Conservation (phyloP, 2,888 invertebrate genomes). For the Ophion obscuratus region DNA sequence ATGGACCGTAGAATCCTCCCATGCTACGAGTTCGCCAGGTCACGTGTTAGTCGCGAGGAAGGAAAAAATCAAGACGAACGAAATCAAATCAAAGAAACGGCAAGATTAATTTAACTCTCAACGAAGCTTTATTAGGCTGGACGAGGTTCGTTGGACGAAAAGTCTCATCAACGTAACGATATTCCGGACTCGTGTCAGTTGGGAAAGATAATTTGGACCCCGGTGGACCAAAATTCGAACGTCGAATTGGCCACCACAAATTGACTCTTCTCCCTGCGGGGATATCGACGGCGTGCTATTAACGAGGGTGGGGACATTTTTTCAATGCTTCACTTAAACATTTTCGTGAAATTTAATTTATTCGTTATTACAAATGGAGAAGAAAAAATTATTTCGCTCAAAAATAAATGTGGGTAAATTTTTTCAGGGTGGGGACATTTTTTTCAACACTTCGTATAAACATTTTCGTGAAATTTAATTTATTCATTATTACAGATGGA, state of each 20-base stretch:
- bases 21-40: constrained; percentile 58
- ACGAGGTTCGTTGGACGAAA: constrained; percentile 15
- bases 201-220: not conserved
- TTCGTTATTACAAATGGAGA: no score
- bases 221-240: not conserved
- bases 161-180: not conserved
- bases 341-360: no score
- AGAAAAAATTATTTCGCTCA: no score
- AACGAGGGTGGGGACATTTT: no score
- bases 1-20: constrained; percentile 69
- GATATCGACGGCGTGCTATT: no score
- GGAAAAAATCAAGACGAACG: constrained; percentile 19
- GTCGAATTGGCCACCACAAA: not conserved
- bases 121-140: constrained; percentile 23
- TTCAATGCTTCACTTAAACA: no score
- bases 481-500: no score
- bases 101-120: constrained; percentile 2
- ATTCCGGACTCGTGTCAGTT: not conserved
- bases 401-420: no score
- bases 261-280: not conserved
- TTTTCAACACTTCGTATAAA: no score
- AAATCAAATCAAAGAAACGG: constrained; percentile 19
- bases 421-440: no score
- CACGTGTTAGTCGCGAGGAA: constrained; percentile 49
- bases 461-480: no score